phyloP scores from a whole-genome alignment of 2,113 vertebrate species.

The Tiliqua scincoides region DNA sequence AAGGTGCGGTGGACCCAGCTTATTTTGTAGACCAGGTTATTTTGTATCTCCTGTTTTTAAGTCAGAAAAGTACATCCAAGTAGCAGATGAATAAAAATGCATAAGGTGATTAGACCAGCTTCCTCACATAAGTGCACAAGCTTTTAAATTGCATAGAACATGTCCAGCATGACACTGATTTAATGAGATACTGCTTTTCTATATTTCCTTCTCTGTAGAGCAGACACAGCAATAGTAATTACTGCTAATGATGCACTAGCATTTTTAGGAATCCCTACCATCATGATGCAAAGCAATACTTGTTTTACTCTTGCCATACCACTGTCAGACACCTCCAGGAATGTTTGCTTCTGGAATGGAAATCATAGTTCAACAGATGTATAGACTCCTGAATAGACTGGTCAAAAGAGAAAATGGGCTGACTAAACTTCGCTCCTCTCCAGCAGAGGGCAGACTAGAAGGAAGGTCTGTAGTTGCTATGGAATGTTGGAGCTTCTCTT shows the following conservation, averaged over 20 bases:
- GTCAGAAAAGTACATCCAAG: neutral
- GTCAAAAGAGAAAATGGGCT: neutral
- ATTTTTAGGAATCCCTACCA: neutral
- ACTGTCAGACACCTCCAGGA: neutral
- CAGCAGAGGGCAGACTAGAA: neutral
- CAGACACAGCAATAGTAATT: neutral
- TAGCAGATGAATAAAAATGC: neutral
- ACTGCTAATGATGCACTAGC: neutral
- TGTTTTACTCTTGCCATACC: neutral
- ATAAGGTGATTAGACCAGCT: neutral
- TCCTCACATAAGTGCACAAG: neutral
- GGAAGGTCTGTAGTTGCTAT: neutral
- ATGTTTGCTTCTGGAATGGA: neutral
- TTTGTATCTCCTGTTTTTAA: neutral
- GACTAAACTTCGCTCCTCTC: neutral
- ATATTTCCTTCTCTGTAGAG: neutral
- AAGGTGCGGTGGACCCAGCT: neutral
- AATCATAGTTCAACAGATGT: too few species aligned
- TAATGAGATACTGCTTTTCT: neutral
- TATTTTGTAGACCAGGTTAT: neutral
- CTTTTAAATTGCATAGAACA: neutral
- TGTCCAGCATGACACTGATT: neutral
- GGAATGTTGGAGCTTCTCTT: neutral
- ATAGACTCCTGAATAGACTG: neutral
- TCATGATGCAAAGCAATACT: neutral